phyloP scores from a whole-genome alignment of 2,797 vertebrate genomes.

The Triplophysa bombifrons region DNA sequence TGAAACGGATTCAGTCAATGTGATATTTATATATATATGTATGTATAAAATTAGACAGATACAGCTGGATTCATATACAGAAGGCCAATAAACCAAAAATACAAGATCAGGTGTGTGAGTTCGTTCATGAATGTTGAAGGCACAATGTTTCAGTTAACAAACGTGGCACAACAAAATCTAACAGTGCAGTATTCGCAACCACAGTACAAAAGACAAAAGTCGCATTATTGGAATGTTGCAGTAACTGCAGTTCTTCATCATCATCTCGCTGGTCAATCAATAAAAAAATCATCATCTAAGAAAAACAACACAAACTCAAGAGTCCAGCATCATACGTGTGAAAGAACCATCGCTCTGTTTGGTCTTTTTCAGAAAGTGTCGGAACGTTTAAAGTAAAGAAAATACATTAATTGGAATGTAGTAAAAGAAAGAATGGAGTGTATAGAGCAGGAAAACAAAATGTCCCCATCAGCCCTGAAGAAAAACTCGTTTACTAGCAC shows the following conservation, averaged over 20 bases:
- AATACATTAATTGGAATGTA: slow-evolving; percentile 11
- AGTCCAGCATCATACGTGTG: slow-evolving; percentile 5
- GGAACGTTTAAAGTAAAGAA: slow-evolving; percentile 23
- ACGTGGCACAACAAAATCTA: background rate
- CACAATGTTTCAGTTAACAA: slow-evolving; percentile 84
- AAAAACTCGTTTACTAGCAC: background rate
- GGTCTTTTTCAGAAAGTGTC: background rate
- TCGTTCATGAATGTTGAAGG: slow-evolving; percentile 82
- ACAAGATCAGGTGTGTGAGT: slow-evolving; percentile 75
- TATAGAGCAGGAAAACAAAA: slow-evolving; percentile 5
- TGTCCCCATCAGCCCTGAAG: background rate
- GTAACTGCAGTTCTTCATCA: background rate
- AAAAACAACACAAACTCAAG: background rate
- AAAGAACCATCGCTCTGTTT: background rate
- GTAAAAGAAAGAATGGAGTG: slow-evolving; percentile 24
- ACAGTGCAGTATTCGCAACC: slow-evolving; percentile 9
- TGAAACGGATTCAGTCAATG: background rate
- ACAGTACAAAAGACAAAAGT: background rate
- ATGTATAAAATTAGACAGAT: slow-evolving; percentile 81
- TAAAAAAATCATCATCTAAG: background rate
- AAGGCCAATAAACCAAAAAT: slow-evolving; percentile 74
- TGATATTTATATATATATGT: slow-evolving; percentile 55
- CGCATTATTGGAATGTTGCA: slow-evolving; percentile 16
- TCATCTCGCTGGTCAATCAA: background rate
- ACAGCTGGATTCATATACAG: slow-evolving; percentile 71